Evolutionary conservation across 2,113 vertebrate genomes (phyloP).

Genomic region (Callipepla californica): DNA sequence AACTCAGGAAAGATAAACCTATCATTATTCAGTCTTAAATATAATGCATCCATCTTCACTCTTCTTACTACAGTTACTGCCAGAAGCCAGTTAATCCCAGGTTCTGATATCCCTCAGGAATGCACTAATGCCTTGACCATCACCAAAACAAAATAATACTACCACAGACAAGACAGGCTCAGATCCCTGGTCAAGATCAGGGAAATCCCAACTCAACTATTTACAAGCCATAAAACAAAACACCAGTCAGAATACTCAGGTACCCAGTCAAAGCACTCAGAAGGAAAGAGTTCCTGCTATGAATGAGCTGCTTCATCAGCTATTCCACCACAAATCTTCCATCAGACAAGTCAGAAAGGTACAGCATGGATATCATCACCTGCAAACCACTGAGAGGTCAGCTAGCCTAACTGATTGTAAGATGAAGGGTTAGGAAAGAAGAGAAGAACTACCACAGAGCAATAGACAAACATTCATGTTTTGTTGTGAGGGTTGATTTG

Average conservation of each 20-base stretch:
- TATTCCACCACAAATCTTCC: background rate
- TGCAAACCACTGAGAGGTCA: background rate
- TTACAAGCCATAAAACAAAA: background rate
- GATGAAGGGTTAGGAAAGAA: background rate
- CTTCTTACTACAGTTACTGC: background rate
- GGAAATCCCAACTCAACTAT: background rate
- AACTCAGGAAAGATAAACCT: background rate
- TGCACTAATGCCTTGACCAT: background rate
- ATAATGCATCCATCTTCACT: background rate
- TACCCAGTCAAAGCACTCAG: background rate
- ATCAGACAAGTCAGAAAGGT: background rate
- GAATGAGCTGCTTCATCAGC: background rate
- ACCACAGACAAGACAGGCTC: background rate
- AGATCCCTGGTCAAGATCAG: background rate
- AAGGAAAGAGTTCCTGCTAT: background rate
- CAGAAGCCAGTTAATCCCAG: background rate
- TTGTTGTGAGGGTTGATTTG: background rate
- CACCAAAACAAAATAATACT: background rate
- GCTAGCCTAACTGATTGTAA: background rate
- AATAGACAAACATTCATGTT: background rate
- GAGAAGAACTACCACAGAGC: background rate
- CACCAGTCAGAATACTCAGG: background rate
- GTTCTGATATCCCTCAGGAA: background rate
- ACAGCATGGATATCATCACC: background rate
- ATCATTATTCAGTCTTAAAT: background rate